A percentile compares a stretch with the other conserved stretches of the same genome.
Conservation (phyloP, 2,888 invertebrate species). For the Nephrotoma appendiculata region DNA sequence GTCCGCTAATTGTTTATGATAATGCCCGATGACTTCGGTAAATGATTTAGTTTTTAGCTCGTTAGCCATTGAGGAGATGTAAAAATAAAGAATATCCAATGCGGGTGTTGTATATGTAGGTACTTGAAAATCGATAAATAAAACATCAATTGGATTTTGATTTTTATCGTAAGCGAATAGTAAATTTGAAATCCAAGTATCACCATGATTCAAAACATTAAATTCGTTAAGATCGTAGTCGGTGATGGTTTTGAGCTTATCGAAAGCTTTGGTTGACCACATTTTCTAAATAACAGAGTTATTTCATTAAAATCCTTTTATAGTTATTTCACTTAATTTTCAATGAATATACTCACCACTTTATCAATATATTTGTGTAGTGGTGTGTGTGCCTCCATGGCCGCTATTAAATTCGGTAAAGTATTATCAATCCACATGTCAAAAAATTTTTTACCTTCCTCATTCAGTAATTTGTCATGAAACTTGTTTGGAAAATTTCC, state of each 20-base stretch:
- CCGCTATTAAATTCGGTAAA: not conserved
- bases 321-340: too few species aligned
- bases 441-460: not conserved
- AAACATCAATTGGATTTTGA: not conserved
- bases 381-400: too few species aligned
- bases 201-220: not conserved
- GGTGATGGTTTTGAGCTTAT: not conserved
- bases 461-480: not conserved
- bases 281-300: not conserved
- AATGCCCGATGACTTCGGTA: not conserved
- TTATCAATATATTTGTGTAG: too few species aligned
- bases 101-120: not conserved
- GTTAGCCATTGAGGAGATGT: not conserved
- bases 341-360: not conserved
- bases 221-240: not conserved
- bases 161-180: not conserved
- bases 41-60: not conserved
- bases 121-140: not conserved
- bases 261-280: not conserved
- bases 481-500: not conserved
- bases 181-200: not conserved
- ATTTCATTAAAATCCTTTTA: too few species aligned
- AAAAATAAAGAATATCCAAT: not conserved
- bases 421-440: not conserved
- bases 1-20: not conserved